Percentiles rank a stretch among this genome's conserved stretches.
Evolutionary conservation across 2,888 invertebrate species (phyloP).

Genomic region (Stenurella melanura): DNA sequence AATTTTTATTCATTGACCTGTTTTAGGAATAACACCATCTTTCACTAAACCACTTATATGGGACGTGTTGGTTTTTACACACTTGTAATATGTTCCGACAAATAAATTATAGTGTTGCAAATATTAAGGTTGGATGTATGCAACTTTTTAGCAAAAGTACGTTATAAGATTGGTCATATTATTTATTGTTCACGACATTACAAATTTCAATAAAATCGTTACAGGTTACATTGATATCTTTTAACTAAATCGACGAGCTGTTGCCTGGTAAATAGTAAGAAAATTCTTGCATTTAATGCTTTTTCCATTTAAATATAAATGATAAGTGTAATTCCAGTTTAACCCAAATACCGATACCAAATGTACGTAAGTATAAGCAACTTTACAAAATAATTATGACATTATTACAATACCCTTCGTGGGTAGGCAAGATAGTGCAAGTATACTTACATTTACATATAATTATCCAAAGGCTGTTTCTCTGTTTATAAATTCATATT

Average conservation of each 20-base stretch:
- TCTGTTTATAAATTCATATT: conserved; percentile 62
- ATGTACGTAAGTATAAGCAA: conserved; percentile 18
- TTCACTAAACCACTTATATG: no score
- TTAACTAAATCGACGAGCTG: conserved; percentile 7
- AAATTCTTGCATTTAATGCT: neutral
- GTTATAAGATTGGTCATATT: no score
- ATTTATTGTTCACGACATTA: no score
- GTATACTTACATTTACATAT: conserved; percentile 53
- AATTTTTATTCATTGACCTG: no score
- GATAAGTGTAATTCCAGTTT: neutral
- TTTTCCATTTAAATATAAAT: neutral
- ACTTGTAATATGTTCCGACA: no score
- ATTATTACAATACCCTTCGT: conserved; percentile 39
- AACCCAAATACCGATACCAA: conserved; percentile 20
- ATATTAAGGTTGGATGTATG: no score
- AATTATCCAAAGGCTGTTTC: conserved; percentile 43
- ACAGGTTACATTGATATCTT: neutral
- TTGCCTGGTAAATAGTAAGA: neutral
- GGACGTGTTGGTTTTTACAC: no score
- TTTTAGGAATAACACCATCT: no score
- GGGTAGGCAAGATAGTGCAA: conserved; percentile 53
- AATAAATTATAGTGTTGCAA: no score
- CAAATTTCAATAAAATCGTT: no score
- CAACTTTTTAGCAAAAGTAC: no score
- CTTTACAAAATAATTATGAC: conserved; percentile 36